Evolutionary conservation across 2,797 vertebrate genomes (phyloP).

Genomic region (Cheirogaleus major): DNA sequence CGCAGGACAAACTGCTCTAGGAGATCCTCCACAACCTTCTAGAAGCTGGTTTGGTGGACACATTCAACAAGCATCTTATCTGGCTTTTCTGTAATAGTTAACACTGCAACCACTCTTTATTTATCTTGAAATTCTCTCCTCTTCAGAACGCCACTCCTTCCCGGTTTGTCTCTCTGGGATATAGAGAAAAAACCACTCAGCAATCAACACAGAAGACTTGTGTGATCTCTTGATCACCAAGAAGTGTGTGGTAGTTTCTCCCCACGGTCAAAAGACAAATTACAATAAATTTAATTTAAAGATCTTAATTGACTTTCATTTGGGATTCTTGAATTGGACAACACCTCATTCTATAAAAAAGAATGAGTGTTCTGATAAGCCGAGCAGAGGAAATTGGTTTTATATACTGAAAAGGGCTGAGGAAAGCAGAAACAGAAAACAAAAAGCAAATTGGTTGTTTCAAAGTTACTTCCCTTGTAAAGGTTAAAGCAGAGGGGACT

Average conservation of each 20-base stretch:
- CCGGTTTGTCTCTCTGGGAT: neutral
- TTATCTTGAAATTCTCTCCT: neutral
- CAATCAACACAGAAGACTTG: neutral
- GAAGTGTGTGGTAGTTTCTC: neutral
- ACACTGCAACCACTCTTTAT: neutral
- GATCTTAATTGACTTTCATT: neutral
- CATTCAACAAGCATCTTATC: neutral
- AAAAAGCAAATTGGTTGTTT: neutral
- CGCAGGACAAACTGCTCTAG: neutral
- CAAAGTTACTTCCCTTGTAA: neutral
- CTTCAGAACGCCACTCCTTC: neutral
- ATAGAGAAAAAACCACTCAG: too few species aligned
- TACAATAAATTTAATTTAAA: neutral
- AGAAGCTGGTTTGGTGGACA: neutral
- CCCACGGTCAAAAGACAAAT: neutral
- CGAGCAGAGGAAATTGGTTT: neutral
- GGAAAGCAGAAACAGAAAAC: neutral
- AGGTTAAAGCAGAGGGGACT: neutral
- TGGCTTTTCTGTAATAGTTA: neutral
- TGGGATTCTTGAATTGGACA: neutral
- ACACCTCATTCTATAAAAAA: neutral
- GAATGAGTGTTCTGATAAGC: neutral
- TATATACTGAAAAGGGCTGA: neutral
- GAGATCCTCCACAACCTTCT: neutral
- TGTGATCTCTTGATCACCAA: neutral